phyloP scores from a whole-genome alignment of 2,888 invertebrate species.

The Himalopsyche tibetana region DNA sequence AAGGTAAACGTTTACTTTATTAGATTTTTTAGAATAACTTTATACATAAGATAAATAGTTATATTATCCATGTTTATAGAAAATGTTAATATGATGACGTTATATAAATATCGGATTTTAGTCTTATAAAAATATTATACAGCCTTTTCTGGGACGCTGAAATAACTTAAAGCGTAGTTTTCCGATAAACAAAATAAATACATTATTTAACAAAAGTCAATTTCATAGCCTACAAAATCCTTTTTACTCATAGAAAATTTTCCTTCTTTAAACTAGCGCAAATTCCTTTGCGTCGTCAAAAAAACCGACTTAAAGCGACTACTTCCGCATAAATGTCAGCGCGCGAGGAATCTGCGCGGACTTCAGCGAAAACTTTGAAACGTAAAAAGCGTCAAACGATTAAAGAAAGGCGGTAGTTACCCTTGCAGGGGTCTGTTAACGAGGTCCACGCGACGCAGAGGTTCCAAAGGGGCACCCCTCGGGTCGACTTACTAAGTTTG shows the following conservation, averaged over 20 bases:
- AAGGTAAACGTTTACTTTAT: too few species aligned
- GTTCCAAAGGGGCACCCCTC: not conserved
- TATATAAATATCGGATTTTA: too few species aligned
- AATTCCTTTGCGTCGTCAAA: constrained; percentile 34
- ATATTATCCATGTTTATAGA: too few species aligned
- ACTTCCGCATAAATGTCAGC: constrained; percentile 11
- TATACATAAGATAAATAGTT: too few species aligned
- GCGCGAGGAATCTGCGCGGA: not conserved
- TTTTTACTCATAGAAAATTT: not conserved
- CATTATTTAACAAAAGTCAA: not conserved
- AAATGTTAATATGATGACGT: too few species aligned
- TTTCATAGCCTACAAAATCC: not conserved
- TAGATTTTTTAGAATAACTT: too few species aligned
- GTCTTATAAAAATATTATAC: too few species aligned
- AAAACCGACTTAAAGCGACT: not conserved
- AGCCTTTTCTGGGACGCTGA: too few species aligned
- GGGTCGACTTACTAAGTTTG: constrained; percentile 5
- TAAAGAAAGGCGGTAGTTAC: constrained; percentile 9
- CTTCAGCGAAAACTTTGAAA: not conserved
- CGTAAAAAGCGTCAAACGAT: constrained; percentile 2
- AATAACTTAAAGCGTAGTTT: too few species aligned
- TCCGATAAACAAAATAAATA: not conserved
- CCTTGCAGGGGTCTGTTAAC: constrained; percentile 26
- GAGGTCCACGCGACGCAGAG: not conserved
- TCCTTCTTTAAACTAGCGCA: not conserved